Percentiles rank a stretch among this genome's conserved stretches.
phyloP scores from a whole-genome alignment of 2,113 vertebrate species.

The Urocynchramus pylzowi region DNA sequence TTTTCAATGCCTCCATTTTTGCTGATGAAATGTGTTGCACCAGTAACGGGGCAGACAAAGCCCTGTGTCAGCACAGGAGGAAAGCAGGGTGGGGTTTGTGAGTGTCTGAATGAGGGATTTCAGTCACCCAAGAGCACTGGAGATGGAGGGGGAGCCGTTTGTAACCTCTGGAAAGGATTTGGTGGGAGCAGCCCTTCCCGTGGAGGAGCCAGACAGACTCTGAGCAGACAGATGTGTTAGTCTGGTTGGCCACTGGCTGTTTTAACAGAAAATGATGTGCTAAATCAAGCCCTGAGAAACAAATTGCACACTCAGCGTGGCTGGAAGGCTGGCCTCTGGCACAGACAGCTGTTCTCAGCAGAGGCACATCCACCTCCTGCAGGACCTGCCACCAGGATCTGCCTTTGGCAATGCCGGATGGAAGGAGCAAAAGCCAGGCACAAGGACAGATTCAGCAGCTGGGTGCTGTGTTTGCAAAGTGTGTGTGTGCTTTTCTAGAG shows the following conservation, averaged over 20 bases:
- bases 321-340: background rate
- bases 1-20: background rate
- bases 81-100: background rate
- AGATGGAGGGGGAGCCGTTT: fast-evolving
- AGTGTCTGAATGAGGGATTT: background rate
- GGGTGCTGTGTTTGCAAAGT: background rate
- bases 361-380: background rate
- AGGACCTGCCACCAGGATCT: background rate
- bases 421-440: background rate
- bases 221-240: background rate
- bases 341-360: background rate
- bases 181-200: background rate
- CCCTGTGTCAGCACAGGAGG: background rate
- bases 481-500: background rate
- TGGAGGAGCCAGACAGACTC: background rate
- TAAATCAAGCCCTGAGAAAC: slow-evolving; percentile 9
- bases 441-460: background rate
- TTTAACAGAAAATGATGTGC: slow-evolving; percentile 6
- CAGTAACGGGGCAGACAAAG: fast-evolving
- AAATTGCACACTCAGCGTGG: background rate
- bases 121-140: background rate
- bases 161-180: background rate
- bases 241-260: background rate
- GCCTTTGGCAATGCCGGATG: background rate
- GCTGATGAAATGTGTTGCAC: background rate